Percentiles rank a stretch among this genome's conserved stretches.
phyloP scores from a whole-genome alignment of 2,888 invertebrate genomes.

The Gastracanthus pulcherrimus region DNA sequence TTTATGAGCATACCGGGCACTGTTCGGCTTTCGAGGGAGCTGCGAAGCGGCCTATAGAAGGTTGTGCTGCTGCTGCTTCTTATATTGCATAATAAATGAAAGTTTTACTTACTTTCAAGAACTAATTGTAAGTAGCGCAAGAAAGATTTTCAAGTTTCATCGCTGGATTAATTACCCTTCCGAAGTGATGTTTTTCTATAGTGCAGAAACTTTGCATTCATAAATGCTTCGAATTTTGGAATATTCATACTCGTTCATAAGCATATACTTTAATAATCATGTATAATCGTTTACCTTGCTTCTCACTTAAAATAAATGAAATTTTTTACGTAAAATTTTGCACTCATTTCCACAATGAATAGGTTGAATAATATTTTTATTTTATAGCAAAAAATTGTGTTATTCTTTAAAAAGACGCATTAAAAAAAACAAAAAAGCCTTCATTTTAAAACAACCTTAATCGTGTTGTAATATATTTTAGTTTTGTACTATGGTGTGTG shows the following conservation, averaged over 20 bases:
- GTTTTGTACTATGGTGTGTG: not conserved
- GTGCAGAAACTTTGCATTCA: not conserved
- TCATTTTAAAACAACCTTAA: too few species aligned
- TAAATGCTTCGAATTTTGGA: not conserved
- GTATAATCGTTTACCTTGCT: not conserved
- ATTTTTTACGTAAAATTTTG: not conserved
- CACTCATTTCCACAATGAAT: not conserved
- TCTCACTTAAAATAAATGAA: not conserved
- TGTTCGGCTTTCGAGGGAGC: not conserved
- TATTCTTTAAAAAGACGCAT: too few species aligned
- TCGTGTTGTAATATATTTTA: too few species aligned
- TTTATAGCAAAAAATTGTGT: too few species aligned
- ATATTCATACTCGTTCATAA: not conserved
- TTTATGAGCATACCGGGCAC: not conserved
- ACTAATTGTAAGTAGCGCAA: not conserved
- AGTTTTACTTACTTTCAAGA: slow-evolving; percentile 14
- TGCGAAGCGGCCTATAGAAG: too few species aligned
- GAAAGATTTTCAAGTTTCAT: slow-evolving; percentile 14
- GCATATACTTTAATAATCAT: not conserved
- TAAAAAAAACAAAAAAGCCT: too few species aligned
- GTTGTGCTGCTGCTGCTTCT: not conserved
- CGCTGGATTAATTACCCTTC: slow-evolving; percentile 1
- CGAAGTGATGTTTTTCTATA: not conserved
- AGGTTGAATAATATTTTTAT: too few species aligned
- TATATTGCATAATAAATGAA: slow-evolving; percentile 45